These are phyloP conservation scores for Arctocebus calabarensis DNA, from an alignment of 2,797 vertebrate genomes.

Conservation along the genomic window DNA sequence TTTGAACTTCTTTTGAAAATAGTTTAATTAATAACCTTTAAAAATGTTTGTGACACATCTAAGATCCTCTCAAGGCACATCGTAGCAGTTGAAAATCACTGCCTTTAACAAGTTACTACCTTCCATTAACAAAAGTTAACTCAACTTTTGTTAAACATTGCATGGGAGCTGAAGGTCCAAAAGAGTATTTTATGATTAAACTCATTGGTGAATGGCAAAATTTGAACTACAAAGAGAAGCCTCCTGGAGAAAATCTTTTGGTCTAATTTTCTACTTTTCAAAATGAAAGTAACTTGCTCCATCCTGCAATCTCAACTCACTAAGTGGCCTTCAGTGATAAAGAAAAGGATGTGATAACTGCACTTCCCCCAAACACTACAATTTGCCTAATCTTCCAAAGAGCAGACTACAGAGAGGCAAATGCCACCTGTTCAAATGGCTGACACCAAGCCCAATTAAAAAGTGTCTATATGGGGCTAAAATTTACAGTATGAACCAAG, in stretches of 20 bases:
- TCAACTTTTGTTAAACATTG: background rate
- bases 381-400: background rate
- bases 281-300: background rate
- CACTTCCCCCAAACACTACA: background rate
- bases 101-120: background rate
- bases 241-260: background rate
- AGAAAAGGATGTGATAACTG: background rate
- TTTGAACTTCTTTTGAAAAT: no score
- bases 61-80: no score
- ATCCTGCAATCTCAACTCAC: background rate
- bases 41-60: no score
- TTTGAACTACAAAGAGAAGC: conserved; percentile 5
- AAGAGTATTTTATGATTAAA: conserved; percentile 41
- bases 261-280: conserved; percentile 42
- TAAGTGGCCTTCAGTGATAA: background rate
- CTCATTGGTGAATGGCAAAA: background rate
- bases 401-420: background rate
- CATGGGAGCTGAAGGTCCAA: background rate
- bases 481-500: conserved; percentile 17
- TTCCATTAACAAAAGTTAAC: background rate
- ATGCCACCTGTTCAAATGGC: background rate
- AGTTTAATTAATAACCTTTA: no score
- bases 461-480: background rate
- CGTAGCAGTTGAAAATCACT: no score
- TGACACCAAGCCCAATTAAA: conserved; percentile 24